Evolutionary conservation across 2,113 vertebrate genomes (phyloP).

Genomic region (Anas platyrhynchos): DNA sequence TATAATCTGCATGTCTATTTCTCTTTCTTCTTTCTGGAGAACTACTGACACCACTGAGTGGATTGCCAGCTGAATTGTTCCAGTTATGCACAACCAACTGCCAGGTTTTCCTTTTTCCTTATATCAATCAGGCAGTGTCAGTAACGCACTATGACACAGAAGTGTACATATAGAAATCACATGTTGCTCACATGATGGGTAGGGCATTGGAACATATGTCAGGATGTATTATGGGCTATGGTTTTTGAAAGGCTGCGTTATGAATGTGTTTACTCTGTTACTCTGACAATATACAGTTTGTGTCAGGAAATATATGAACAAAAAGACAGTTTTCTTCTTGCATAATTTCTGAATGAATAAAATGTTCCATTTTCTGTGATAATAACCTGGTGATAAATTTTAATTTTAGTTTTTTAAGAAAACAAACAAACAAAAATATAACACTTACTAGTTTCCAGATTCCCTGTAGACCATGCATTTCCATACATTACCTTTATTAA

Average conservation of each 20-base stretch:
- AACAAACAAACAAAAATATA: background rate
- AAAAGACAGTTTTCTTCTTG: background rate
- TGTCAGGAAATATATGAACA: background rate
- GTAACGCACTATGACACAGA: background rate
- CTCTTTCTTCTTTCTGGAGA: background rate
- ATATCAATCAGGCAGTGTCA: background rate
- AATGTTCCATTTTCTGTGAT: background rate
- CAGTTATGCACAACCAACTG: background rate
- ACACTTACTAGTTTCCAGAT: background rate
- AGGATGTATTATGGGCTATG: background rate
- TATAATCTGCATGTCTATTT: background rate
- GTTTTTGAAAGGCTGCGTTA: background rate
- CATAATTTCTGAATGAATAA: accelerated
- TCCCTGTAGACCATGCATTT: background rate
- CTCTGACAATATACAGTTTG: background rate
- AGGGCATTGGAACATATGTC: background rate
- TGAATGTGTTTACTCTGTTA: background rate
- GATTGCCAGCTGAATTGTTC: background rate
- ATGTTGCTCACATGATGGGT: accelerated
- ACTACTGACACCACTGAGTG: background rate
- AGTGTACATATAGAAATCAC: accelerated
- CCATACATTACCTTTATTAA: background rate
- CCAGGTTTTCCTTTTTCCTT: background rate
- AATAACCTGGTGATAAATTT: background rate
- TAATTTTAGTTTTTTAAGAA: background rate